phyloP scores from a whole-genome alignment of 2,113 vertebrate species.

The Leucoraja erinaceus region DNA sequence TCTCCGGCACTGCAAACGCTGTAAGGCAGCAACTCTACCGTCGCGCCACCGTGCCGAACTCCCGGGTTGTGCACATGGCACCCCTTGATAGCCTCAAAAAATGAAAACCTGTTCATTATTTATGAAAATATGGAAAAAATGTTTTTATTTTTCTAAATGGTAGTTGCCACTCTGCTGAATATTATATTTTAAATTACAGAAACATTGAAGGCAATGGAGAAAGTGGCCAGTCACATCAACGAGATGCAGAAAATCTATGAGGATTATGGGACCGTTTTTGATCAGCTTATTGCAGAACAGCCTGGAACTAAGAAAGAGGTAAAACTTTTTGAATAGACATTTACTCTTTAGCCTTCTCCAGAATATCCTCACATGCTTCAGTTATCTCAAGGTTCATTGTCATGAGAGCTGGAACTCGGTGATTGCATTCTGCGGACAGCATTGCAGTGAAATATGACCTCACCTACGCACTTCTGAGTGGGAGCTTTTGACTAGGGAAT shows the following conservation, averaged over 20 bases:
- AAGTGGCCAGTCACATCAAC: constrained; percentile 96
- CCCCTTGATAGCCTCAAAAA: neutral
- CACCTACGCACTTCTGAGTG: neutral
- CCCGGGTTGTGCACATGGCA: neutral
- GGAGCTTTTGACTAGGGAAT: neutral
- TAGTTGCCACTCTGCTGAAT: neutral
- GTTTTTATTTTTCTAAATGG: neutral
- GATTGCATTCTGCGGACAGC: neutral
- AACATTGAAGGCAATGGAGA: constrained; percentile 94
- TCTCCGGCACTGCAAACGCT: no score
- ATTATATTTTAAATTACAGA: constrained; percentile 56
- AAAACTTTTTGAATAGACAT: constrained; percentile 29
- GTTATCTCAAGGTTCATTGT: neutral
- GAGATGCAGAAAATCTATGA: constrained; percentile 99
- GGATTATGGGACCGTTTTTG: constrained; percentile 89
- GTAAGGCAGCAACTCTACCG: no score
- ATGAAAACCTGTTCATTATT: neutral
- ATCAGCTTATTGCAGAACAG: constrained; percentile 89
- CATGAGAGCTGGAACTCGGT: neutral
- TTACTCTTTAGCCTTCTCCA: constrained; percentile 26
- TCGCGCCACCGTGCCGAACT: no score
- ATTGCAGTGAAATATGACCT: neutral
- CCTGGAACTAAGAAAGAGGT: constrained; percentile 84
- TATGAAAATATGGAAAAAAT: neutral
- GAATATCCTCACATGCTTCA: neutral